Evolutionary conservation across 2,888 invertebrate species (phyloP).

Genomic region (Drosophila fulvimacula): DNA sequence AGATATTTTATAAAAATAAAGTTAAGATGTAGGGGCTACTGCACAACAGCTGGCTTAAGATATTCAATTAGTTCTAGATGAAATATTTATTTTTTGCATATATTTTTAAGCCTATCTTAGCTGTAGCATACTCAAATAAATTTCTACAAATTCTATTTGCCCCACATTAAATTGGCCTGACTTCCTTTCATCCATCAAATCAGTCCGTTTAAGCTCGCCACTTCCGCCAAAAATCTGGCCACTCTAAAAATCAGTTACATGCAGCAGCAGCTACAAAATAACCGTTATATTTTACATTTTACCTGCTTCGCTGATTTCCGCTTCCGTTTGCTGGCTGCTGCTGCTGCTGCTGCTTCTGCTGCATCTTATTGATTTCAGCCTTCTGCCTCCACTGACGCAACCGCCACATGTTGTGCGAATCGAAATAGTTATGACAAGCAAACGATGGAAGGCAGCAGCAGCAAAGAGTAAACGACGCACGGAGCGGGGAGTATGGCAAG

Average conservation of each 20-base stretch:
- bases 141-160: neutral
- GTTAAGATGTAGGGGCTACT: no score
- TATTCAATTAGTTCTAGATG: no score
- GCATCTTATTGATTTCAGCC: slow-evolving; percentile 54
- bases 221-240: slow-evolving; percentile 8
- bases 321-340: slow-evolving; percentile 35
- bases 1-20: no score
- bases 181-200: slow-evolving; percentile 9
- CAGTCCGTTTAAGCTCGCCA: neutral
- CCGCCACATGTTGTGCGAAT: slow-evolving; percentile 69
- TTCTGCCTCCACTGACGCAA: neutral
- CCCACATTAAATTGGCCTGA: neutral
- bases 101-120: no score
- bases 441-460: slow-evolving; percentile 18
- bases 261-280: neutral
- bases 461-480: slow-evolving; percentile 1
- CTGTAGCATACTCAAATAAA: no score
- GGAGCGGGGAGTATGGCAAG: slow-evolving; percentile 10
- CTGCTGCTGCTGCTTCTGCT: neutral
- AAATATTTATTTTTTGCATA: no score
- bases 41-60: no score
- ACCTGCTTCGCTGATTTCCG: slow-evolving; percentile 68
- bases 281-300: slow-evolving; percentile 39
- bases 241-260: neutral
- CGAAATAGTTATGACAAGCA: slow-evolving; percentile 71